Conservation (phyloP, 1,140 invertebrate species). For the Drosophila parabipectinata region DNA sequence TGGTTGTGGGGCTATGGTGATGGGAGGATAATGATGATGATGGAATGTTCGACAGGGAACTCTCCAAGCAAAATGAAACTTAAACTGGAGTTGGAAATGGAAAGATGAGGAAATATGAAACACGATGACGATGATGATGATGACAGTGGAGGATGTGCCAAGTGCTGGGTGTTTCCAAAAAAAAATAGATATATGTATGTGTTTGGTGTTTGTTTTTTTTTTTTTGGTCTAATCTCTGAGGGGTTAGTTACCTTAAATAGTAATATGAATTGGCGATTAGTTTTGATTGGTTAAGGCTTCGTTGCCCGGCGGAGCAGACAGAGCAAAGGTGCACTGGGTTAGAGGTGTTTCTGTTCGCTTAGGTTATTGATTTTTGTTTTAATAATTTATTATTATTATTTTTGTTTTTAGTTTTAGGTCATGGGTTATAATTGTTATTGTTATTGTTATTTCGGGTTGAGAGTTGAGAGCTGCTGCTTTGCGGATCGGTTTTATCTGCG, state of each 20-base stretch:
- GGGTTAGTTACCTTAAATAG: constrained; percentile 73
- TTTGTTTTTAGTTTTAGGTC: background rate
- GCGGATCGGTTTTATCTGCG: constrained; percentile 3
- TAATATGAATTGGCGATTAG: constrained; percentile 77
- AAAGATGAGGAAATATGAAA: constrained; percentile 11
- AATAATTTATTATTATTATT: constrained; percentile 3
- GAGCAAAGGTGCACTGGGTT: constrained; percentile 57
- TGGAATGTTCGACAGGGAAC: constrained; percentile 16
- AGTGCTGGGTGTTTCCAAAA: constrained; percentile 6
- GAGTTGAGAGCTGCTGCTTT: constrained; percentile 13
- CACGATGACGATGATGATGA: constrained; percentile 22
- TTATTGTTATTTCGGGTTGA: constrained; percentile 15
- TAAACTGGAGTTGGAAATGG: constrained; percentile 27
- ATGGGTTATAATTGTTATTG: background rate
- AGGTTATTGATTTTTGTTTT: constrained; percentile 10
- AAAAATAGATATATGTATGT: too few species aligned
- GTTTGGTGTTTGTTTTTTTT: constrained; percentile 17
- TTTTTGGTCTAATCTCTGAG: constrained; percentile 30
- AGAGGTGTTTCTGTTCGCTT: constrained; percentile 38
- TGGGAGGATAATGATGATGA: background rate
- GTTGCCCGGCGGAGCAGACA: constrained; percentile 49
- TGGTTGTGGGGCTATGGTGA: background rate
- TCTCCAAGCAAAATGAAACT: constrained; percentile 37
- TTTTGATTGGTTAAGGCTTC: constrained; percentile 51
- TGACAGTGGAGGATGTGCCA: constrained; percentile 37